phyloP scores from a whole-genome alignment of 2,888 invertebrate genomes.

The Caenorhabditis wallacei region DNA sequence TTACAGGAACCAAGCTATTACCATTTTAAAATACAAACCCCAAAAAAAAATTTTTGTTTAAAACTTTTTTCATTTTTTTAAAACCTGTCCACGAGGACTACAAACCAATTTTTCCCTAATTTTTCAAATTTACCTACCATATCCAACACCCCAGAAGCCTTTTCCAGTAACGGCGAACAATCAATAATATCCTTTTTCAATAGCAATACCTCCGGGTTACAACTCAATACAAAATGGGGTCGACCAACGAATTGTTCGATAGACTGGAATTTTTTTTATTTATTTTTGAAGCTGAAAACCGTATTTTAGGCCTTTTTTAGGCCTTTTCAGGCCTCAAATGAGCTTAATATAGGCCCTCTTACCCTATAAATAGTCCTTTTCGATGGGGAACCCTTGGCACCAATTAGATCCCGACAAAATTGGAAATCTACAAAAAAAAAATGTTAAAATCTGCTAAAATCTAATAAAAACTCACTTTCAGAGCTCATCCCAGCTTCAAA shows the following conservation, averaged over 20 bases:
- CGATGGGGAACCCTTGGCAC: background rate
- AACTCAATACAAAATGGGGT: constrained; percentile 25
- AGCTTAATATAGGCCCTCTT: background rate
- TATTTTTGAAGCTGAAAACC: no score
- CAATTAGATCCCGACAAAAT: constrained; percentile 43
- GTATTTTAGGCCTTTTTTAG: no score
- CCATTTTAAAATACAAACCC: no score
- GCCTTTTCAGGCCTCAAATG: no score
- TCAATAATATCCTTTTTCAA: constrained; percentile 41
- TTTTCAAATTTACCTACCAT: background rate
- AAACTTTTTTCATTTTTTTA: no score
- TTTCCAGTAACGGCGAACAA: constrained; percentile 28
- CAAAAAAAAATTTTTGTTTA: no score
- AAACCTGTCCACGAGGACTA: no score
- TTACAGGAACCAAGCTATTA: no score
- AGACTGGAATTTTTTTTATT: constrained; percentile 15
- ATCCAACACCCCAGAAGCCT: constrained; percentile 2
- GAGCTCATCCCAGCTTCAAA: constrained; percentile 38
- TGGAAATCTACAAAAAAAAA: constrained; percentile 39
- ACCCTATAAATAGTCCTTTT: constrained; percentile 17
- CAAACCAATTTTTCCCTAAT: no score
- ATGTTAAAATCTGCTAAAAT: background rate
- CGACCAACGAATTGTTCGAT: constrained; percentile 42
- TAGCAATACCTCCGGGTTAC: constrained; percentile 20
- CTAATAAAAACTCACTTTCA: background rate